Conservation (phyloP, 2,888 invertebrate genomes). For the Lysandra bellargus region DNA sequence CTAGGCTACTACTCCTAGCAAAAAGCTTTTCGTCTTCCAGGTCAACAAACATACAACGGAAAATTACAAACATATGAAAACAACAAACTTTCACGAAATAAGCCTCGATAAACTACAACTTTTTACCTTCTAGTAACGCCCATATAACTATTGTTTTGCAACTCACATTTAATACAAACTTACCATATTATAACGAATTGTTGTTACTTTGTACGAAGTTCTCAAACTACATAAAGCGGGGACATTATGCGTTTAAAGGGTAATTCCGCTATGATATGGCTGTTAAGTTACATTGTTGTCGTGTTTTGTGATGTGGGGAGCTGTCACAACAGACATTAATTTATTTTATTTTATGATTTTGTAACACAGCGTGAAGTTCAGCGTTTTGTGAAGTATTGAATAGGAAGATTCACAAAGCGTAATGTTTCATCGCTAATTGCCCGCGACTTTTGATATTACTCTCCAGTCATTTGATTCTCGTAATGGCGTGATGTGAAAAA, state of each 20-base stretch:
- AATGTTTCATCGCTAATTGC: slow-evolving; percentile 56
- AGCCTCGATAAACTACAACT: background rate
- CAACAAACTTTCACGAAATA: background rate
- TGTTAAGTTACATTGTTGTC: slow-evolving; percentile 75
- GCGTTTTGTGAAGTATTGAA: slow-evolving; percentile 62
- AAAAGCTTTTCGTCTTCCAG: too few species aligned
- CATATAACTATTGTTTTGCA: slow-evolving; percentile 19
- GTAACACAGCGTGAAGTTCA: slow-evolving; percentile 71
- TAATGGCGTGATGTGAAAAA: slow-evolving; percentile 16
- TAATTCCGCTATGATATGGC: slow-evolving; percentile 67
- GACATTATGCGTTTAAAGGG: slow-evolving; percentile 57
- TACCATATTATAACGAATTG: background rate
- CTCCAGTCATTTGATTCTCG: slow-evolving; percentile 29
- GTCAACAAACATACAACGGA: too few species aligned
- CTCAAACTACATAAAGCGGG: slow-evolving; percentile 38
- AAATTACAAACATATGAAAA: background rate
- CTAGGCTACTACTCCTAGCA: too few species aligned
- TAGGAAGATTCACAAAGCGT: slow-evolving; percentile 57
- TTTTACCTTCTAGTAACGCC: background rate
- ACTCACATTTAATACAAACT: slow-evolving; percentile 20
- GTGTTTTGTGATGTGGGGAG: slow-evolving; percentile 73
- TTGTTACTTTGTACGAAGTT: slow-evolving; percentile 10
- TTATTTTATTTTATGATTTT: slow-evolving; percentile 73
- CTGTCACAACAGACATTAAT: slow-evolving; percentile 79
- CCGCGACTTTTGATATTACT: slow-evolving; percentile 35